Percentiles rank a stretch among this genome's conserved stretches.
These are phyloP conservation scores for Ochropleura plecta DNA, from an alignment of 2,888 invertebrate species.

Conservation along the genomic window DNA sequence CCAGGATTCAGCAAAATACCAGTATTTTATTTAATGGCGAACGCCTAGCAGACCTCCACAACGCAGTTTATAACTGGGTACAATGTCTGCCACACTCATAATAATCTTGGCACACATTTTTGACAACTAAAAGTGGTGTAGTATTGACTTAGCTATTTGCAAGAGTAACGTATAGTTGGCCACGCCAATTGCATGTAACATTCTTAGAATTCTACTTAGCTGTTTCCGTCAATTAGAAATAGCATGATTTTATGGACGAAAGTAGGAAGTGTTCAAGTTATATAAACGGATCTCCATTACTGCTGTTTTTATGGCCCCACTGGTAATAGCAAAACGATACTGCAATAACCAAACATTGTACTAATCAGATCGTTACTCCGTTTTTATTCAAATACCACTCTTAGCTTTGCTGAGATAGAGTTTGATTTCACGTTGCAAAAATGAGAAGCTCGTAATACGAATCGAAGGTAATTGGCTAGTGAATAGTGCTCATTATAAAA, in stretches of 20 bases:
- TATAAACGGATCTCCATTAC: constrained; percentile 24
- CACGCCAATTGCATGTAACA: constrained; percentile 16
- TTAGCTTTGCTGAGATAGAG: constrained; percentile 15
- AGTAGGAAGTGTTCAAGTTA: constrained; percentile 43
- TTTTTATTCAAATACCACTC: constrained; percentile 18
- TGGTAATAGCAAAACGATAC: constrained; percentile 40
- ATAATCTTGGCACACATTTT: background rate
- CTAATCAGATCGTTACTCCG: constrained; percentile 49
- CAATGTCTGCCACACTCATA: background rate
- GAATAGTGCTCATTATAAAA: constrained; percentile 70
- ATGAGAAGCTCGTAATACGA: constrained; percentile 26
- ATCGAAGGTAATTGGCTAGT: constrained; percentile 62
- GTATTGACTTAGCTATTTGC: background rate
- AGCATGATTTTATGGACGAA: constrained; percentile 36
- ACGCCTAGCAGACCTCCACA: no score
- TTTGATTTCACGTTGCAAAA: constrained; percentile 26
- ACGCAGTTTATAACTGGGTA: background rate
- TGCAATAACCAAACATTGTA: constrained; percentile 54
- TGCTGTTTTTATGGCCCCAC: constrained; percentile 42
- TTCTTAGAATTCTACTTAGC: constrained; percentile 27
- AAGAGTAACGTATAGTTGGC: background rate
- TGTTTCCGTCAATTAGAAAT: constrained; percentile 25
- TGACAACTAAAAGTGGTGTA: constrained; percentile 1
- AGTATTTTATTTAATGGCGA: no score
- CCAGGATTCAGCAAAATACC: no score